Percentiles rank a stretch among this genome's conserved stretches.
phyloP scores from a whole-genome alignment of 2,113 vertebrate genomes.

The Anguilla rostrata region DNA sequence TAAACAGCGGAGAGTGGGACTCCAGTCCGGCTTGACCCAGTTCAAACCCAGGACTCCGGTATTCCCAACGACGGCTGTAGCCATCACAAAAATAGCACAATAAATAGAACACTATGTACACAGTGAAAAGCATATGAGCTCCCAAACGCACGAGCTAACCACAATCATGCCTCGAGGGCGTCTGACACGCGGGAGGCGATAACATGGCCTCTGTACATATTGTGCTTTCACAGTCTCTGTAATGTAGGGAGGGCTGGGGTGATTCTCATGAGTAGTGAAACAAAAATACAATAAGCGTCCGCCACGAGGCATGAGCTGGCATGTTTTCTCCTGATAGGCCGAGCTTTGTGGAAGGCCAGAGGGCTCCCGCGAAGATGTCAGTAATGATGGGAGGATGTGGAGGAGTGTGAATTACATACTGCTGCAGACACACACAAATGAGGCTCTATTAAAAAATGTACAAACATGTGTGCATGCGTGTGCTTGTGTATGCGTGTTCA shows the following conservation, averaged over 20 bases:
- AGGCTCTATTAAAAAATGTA: neutral
- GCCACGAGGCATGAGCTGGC: neutral
- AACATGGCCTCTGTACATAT: neutral
- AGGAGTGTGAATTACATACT: slow-evolving; percentile 5
- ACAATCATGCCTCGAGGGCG: neutral
- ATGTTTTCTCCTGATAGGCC: neutral
- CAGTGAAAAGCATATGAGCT: neutral
- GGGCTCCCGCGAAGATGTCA: neutral
- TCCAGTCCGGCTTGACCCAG: no score
- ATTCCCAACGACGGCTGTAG: neutral
- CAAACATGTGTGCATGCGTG: no score
- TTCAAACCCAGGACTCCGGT: neutral
- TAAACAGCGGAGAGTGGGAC: neutral
- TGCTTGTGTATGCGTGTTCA: no score
- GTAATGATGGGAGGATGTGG: neutral
- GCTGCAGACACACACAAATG: neutral
- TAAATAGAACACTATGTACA: neutral
- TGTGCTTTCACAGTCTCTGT: neutral
- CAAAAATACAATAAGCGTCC: neutral
- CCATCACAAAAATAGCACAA: neutral
- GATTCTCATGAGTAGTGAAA: neutral
- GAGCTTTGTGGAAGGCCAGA: neutral
- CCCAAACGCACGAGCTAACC: neutral
- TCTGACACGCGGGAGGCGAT: neutral
- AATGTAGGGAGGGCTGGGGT: neutral